These are phyloP conservation scores for Jacana jacana DNA, from an alignment of 2,113 vertebrate genomes.

Conservation along the genomic window DNA sequence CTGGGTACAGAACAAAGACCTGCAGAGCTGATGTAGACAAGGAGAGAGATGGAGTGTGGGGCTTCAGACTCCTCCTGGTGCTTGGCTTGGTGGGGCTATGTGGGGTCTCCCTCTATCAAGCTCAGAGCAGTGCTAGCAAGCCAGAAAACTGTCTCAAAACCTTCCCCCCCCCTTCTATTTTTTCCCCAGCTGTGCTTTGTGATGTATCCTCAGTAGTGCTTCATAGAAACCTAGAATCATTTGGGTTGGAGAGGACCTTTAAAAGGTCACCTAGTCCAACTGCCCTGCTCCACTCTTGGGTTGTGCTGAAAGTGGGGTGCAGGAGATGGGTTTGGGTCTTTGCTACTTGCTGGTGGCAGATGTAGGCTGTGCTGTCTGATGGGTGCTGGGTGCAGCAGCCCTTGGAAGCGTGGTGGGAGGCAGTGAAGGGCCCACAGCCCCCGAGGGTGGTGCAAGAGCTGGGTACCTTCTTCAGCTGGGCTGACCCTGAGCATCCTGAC, in stretches of 20 bases:
- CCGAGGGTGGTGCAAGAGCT: accelerated
- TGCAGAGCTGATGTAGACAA: background rate
- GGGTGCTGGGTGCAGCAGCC: background rate
- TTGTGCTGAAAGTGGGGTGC: background rate
- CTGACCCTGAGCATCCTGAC: background rate
- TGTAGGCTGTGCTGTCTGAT: background rate
- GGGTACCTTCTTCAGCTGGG: background rate
- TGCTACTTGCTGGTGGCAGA: background rate
- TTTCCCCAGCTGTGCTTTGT: background rate
- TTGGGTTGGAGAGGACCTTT: background rate
- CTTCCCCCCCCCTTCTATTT: background rate
- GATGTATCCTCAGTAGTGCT: background rate
- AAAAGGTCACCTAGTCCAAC: background rate
- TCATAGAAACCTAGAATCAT: background rate
- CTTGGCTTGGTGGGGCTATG: accelerated
- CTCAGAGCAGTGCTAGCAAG: background rate
- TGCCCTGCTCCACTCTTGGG: accelerated
- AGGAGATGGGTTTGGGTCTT: background rate
- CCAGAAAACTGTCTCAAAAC: background rate
- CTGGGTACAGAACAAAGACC: background rate
- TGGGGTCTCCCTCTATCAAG: background rate
- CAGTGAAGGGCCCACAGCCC: background rate
- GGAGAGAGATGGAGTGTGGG: background rate
- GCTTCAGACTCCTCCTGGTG: background rate
- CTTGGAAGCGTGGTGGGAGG: background rate